These are phyloP conservation scores for Phyllotis vaccarum DNA, from an alignment of 2,797 vertebrate species.

Conservation along the genomic window DNA sequence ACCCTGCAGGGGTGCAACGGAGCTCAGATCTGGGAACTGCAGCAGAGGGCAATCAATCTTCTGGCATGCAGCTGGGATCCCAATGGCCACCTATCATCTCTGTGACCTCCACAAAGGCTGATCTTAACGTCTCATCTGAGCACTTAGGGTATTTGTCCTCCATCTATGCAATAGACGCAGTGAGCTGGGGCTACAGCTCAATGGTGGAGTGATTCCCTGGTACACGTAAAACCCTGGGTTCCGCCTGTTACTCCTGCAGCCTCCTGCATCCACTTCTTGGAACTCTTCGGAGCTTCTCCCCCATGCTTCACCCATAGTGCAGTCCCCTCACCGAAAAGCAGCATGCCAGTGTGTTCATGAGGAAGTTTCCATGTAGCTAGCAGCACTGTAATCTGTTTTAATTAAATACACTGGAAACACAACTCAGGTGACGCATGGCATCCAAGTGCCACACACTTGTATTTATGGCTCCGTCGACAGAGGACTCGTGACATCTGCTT, in stretches of 20 bases:
- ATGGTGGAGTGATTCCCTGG: neutral
- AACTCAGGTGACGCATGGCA: conserved; percentile 71
- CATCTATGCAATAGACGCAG: neutral
- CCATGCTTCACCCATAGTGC: neutral
- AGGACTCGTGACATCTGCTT: conserved; percentile 63
- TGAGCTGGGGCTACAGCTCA: neutral
- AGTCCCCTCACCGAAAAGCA: neutral
- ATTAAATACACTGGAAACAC: conserved; percentile 83
- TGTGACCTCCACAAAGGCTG: neutral
- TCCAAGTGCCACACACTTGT: conserved; percentile 5
- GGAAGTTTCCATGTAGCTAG: conserved; percentile 35
- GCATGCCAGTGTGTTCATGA: fast-evolving
- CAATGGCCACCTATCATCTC: neutral
- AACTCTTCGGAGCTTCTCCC: neutral
- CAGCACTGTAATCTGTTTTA: conserved; percentile 67
- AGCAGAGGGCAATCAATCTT: neutral
- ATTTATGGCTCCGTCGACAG: conserved; percentile 38
- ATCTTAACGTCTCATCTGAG: neutral
- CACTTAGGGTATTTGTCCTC: neutral
- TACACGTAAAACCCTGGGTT: neutral
- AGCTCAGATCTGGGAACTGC: neutral
- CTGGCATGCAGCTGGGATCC: neutral
- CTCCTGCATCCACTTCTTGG: neutral
- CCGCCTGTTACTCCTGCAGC: neutral
- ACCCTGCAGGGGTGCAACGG: neutral